A percentile compares a stretch with the other conserved stretches of the same genome.
phyloP scores from a whole-genome alignment of 2,797 vertebrate genomes.

The Melanotaenia nigrans region DNA sequence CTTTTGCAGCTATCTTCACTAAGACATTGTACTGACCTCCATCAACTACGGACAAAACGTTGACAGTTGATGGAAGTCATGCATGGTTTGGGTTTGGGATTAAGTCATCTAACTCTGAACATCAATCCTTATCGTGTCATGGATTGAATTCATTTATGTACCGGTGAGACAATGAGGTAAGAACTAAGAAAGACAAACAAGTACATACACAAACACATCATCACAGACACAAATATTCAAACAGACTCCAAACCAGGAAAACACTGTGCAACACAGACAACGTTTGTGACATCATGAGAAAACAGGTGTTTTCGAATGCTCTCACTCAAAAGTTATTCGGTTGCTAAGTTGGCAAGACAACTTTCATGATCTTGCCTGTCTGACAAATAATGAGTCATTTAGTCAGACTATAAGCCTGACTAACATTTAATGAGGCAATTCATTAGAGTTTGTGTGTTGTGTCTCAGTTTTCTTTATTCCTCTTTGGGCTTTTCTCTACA shows the following conservation, averaged over 20 bases:
- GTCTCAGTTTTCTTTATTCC: not conserved
- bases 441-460: not conserved
- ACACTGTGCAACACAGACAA: not conserved
- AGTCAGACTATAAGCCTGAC: constrained; percentile 14
- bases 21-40: not conserved
- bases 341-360: constrained; percentile 52
- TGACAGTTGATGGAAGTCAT: too few species aligned
- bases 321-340: constrained; percentile 6
- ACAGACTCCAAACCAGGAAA: constrained; percentile 5
- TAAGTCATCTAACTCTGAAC: not conserved
- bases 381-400: constrained; percentile 62
- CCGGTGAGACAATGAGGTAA: not conserved
- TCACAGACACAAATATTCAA: constrained; percentile 1
- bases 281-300: constrained; percentile 47
- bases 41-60: not conserved
- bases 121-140: too few species aligned
- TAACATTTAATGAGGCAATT: not conserved
- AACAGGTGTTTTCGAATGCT: constrained; percentile 37
- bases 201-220: not conserved
- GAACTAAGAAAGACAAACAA: not conserved
- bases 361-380: constrained; percentile 35
- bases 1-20: not conserved
- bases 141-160: not conserved
- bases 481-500: not conserved
- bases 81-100: too few species aligned